These are phyloP conservation scores for Mus spretus DNA, from an alignment of 2,797 vertebrate genomes.

Conservation along the genomic window DNA sequence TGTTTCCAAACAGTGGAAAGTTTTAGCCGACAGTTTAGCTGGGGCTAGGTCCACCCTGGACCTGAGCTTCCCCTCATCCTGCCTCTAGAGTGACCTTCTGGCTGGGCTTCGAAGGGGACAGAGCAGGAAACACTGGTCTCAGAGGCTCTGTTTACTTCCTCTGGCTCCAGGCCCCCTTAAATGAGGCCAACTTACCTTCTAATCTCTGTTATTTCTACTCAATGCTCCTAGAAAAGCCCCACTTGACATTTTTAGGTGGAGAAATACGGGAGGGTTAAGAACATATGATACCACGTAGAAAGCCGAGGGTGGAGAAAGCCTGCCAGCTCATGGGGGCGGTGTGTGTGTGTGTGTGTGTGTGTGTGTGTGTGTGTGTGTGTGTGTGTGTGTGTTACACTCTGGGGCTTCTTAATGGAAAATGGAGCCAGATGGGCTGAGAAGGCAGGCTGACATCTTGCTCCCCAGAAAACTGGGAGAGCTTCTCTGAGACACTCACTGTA, in stretches of 20 bases:
- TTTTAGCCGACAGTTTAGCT: slow-evolving; percentile 61
- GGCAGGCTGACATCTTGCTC: no score
- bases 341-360: no score
- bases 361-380: no score
- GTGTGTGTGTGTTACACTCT: background rate
- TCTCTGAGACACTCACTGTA: background rate
- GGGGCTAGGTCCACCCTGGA: slow-evolving; percentile 67
- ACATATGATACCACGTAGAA: slow-evolving; percentile 66
- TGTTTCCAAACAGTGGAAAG: background rate
- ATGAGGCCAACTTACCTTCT: slow-evolving; percentile 84
- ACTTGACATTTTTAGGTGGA: slow-evolving; percentile 87
- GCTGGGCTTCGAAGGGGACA: background rate
- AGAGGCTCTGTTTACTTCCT: slow-evolving; percentile 82
- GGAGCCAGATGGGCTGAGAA: background rate
- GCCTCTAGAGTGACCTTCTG: background rate
- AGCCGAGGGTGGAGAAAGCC: slow-evolving; percentile 32
- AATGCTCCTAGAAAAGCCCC: slow-evolving; percentile 86
- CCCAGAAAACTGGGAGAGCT: no score
- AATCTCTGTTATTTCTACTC: slow-evolving; percentile 86
- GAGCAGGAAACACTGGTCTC: slow-evolving; percentile 66
- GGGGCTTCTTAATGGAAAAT: background rate
- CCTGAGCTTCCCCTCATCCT: background rate
- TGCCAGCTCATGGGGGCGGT: background rate
- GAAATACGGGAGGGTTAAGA: slow-evolving; percentile 37
- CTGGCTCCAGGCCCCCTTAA: slow-evolving; percentile 82